A percentile compares a stretch with the other conserved stretches of the same genome.
phyloP scores from a whole-genome alignment of 1,140 invertebrate species.

The Sesamia nonagrioides region DNA sequence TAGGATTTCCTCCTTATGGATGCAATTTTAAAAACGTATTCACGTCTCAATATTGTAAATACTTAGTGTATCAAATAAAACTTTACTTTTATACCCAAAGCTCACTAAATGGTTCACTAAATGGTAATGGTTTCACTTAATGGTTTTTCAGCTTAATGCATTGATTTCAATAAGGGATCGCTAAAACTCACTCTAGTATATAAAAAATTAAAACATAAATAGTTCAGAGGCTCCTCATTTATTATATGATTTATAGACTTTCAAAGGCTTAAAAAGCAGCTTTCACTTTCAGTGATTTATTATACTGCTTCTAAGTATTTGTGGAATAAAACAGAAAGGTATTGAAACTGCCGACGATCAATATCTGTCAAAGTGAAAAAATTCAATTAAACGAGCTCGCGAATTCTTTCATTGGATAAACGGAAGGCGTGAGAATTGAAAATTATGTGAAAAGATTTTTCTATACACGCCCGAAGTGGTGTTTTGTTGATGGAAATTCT shows the following conservation, averaged over 20 bases:
- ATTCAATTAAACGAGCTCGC: constrained; percentile 77
- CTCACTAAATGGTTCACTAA: too few species aligned
- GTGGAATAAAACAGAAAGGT: constrained; percentile 79
- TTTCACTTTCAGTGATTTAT: constrained; percentile 83
- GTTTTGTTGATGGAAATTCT: constrained; percentile 69
- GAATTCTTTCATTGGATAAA: constrained; percentile 80
- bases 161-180: constrained; percentile 14
- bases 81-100: too few species aligned
- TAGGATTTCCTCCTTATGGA: too few species aligned
- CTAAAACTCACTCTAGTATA: constrained; percentile 2
- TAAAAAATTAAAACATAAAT: constrained; percentile 40
- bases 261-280: constrained; percentile 76
- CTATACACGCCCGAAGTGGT: constrained; percentile 60
- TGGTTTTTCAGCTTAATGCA: constrained; percentile 5
- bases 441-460: constrained; percentile 79
- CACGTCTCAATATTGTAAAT: too few species aligned
- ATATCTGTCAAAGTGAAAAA: constrained; percentile 83
- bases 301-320: constrained; percentile 76
- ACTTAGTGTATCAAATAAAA: too few species aligned
- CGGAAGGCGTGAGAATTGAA: constrained; percentile 79
- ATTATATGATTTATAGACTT: constrained; percentile 79
- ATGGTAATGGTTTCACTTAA: too few species aligned
- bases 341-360: constrained; percentile 79
- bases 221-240: constrained; percentile 64
- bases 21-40: too few species aligned